Conservation (phyloP, 2,888 invertebrate genomes). For the Tetrapedia diversipes region DNA sequence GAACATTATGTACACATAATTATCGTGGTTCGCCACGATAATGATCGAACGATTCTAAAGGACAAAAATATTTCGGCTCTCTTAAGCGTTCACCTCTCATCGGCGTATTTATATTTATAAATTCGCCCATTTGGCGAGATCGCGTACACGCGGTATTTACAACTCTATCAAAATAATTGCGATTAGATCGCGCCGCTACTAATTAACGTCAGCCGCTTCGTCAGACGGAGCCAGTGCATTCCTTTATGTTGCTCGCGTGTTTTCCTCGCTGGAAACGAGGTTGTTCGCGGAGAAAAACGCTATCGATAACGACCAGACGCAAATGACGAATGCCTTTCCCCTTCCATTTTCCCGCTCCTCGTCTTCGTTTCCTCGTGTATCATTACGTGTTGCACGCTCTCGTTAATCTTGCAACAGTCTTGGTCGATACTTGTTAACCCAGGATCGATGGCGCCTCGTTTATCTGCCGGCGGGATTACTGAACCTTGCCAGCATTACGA, state of each 20-base stretch:
- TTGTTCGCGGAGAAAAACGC: slow-evolving; percentile 22
- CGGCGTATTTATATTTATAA: slow-evolving; percentile 18
- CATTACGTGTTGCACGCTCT: slow-evolving; percentile 50
- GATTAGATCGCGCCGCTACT: slow-evolving; percentile 22
- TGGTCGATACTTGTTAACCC: slow-evolving; percentile 58
- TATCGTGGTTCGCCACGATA: not conserved
- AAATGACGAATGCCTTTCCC: slow-evolving; percentile 55
- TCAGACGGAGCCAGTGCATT: slow-evolving; percentile 5
- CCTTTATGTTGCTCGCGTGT: not conserved
- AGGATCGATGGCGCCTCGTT: slow-evolving; percentile 65
- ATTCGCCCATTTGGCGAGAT: not conserved
- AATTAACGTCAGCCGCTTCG: slow-evolving; percentile 20
- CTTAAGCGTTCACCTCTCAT: slow-evolving; percentile 1
- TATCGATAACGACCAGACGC: slow-evolving; percentile 46
- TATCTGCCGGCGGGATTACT: slow-evolving; percentile 52
- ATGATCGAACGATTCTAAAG: not conserved
- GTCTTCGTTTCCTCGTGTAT: slow-evolving; percentile 17
- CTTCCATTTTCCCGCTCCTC: not conserved
- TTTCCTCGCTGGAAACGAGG: slow-evolving; percentile 27
- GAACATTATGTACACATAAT: slow-evolving; percentile 28
- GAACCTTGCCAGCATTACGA: slow-evolving; percentile 23
- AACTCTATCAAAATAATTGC: slow-evolving; percentile 49
- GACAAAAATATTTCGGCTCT: slow-evolving; percentile 40
- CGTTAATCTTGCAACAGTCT: slow-evolving; percentile 61
- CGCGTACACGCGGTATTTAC: slow-evolving; percentile 39